These are phyloP conservation scores for Cricetomys ansorgei DNA, from an alignment of 2,113 vertebrate species.

Conservation along the genomic window DNA sequence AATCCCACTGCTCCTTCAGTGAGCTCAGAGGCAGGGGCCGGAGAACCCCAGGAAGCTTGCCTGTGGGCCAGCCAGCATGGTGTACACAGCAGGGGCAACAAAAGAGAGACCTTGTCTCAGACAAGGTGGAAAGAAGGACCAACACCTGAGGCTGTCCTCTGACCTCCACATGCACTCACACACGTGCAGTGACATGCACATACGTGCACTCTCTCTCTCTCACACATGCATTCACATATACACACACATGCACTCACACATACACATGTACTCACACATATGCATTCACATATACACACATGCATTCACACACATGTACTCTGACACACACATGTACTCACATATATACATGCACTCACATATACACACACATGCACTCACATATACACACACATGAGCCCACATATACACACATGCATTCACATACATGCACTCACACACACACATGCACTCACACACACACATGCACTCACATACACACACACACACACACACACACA, in stretches of 20 bases:
- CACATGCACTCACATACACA: not conserved
- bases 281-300: not conserved
- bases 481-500: not conserved
- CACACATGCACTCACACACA: not conserved
- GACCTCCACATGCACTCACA: not conserved
- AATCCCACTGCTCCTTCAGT: not conserved
- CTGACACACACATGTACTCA: not conserved
- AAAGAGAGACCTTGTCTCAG: not conserved
- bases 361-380: not conserved
- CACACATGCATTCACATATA: too few species aligned
- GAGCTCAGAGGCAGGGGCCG: not conserved
- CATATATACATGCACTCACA: not conserved
- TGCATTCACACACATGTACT: not conserved
- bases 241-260: not conserved
- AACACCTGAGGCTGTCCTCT: not conserved
- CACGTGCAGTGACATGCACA: too few species aligned
- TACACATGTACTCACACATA: too few species aligned
- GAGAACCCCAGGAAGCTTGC: not conserved
- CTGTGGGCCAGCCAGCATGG: too few species aligned
- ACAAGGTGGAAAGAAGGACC: not conserved
- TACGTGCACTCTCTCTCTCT: not conserved
- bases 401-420: not conserved
- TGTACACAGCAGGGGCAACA: not conserved
- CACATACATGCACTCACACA: not conserved
- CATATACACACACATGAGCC: not conserved